phyloP scores from a whole-genome alignment of 2,888 invertebrate species.

The Nephrotoma flavescens region DNA sequence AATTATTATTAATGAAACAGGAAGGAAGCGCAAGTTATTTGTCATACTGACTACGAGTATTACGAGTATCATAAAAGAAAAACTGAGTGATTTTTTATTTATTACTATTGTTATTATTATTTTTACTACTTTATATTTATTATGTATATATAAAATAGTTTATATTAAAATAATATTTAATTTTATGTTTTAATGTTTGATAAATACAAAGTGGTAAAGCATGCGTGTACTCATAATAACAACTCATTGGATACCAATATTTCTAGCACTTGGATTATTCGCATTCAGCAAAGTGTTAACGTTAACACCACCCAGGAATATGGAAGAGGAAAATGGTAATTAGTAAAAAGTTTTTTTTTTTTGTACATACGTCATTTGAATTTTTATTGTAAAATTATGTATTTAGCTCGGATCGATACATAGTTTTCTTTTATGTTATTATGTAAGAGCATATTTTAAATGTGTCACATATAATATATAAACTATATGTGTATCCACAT shows the following conservation, averaged over 20 bases:
- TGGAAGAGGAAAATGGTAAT: slow-evolving; percentile 3
- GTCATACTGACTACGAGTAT: background rate
- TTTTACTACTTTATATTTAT: background rate
- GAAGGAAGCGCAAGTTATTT: background rate
- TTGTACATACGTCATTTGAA: background rate
- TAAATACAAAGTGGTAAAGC: background rate
- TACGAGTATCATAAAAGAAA: background rate
- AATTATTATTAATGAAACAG: background rate
- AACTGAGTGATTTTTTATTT: background rate
- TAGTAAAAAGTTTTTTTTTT: background rate
- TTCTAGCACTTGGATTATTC: slow-evolving; percentile 1
- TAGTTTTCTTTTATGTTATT: background rate
- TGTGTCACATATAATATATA: background rate
- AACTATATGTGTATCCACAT: background rate
- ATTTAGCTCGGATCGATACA: background rate
- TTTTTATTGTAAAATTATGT: background rate
- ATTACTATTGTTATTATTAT: background rate
- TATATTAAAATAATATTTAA: background rate
- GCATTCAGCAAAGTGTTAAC: background rate
- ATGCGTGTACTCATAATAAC: background rate
- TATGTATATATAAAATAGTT: background rate
- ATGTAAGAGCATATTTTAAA: background rate
- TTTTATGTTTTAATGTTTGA: background rate
- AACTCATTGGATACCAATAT: background rate
- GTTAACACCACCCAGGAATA: background rate